Percentiles rank a stretch among this genome's conserved stretches.
These are phyloP conservation scores for Meleagris gallopavo DNA, from an alignment of 2,113 vertebrate genomes.

Conservation along the genomic window DNA sequence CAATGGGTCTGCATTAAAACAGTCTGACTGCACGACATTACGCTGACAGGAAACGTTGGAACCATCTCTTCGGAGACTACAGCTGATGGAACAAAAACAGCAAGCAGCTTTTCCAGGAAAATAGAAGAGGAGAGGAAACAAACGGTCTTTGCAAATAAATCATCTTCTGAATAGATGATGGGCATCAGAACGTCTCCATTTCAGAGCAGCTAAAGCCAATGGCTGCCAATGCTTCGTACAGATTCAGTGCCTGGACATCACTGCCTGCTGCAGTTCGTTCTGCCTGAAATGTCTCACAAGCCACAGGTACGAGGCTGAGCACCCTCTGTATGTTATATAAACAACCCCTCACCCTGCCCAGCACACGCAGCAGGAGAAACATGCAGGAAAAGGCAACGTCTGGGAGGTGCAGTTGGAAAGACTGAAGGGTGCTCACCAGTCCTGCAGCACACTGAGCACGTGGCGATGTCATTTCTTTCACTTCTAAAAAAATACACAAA, in stretches of 20 bases:
- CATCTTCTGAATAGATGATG: not conserved
- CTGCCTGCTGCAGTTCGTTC: not conserved
- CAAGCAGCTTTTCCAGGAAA: not conserved
- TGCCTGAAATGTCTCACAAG: not conserved
- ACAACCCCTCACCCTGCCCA: not conserved
- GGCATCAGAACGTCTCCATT: not conserved
- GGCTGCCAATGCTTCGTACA: not conserved
- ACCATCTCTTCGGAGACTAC: not conserved
- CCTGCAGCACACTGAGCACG: not conserved
- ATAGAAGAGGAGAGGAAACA: not conserved
- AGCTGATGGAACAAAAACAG: not conserved
- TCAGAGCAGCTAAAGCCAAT: not conserved
- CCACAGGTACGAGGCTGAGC: not conserved
- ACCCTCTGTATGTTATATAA: not conserved
- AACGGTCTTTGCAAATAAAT: not conserved
- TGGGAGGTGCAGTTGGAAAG: not conserved
- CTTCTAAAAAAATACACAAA: not conserved
- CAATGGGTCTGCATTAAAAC: not conserved
- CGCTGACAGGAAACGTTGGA: not conserved
- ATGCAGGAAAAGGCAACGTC: not conserved
- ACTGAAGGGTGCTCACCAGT: not conserved
- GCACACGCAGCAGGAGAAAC: not conserved
- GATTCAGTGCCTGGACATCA: not conserved
- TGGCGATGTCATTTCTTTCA: not conserved
- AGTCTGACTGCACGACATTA: not conserved